A percentile compares a stretch with the other conserved stretches of the same genome.
phyloP scores from a whole-genome alignment of 2,113 vertebrate genomes.

The Poicephalus gulielmi region DNA sequence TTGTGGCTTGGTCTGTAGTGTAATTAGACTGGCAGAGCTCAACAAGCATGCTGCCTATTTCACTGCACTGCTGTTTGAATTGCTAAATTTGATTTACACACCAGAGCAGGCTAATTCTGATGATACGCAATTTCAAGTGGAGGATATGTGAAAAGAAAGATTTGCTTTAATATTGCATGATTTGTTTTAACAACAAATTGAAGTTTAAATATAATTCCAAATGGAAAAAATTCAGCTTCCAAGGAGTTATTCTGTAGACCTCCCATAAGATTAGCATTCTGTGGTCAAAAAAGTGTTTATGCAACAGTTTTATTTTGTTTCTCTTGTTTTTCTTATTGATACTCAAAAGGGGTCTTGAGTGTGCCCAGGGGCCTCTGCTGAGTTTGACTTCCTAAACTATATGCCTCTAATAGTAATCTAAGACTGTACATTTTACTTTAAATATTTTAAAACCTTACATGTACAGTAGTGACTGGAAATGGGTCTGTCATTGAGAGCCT shows the following conservation, averaged over 20 bases:
- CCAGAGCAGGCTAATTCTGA: background rate
- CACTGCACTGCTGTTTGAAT: background rate
- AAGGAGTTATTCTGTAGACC: background rate
- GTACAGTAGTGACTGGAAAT: background rate
- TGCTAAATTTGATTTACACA: background rate
- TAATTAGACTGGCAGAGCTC: background rate
- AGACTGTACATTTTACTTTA: background rate
- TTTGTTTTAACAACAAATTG: background rate
- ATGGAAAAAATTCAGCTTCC: background rate
- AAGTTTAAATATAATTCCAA: background rate
- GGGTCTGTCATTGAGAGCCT: background rate
- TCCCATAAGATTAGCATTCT: background rate
- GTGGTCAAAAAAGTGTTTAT: background rate
- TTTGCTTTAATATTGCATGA: background rate
- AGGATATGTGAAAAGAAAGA: background rate
- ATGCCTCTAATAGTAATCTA: background rate
- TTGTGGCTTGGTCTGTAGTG: background rate
- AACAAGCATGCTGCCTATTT: fast-evolving
- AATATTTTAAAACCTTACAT: background rate
- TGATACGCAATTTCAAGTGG: background rate
- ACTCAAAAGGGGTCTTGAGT: background rate
- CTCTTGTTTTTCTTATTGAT: background rate
- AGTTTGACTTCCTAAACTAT: background rate
- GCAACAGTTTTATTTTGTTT: background rate
- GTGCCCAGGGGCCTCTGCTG: background rate